phyloP scores from a whole-genome alignment of 1,140 invertebrate species.

The Cotesia glomerata region DNA sequence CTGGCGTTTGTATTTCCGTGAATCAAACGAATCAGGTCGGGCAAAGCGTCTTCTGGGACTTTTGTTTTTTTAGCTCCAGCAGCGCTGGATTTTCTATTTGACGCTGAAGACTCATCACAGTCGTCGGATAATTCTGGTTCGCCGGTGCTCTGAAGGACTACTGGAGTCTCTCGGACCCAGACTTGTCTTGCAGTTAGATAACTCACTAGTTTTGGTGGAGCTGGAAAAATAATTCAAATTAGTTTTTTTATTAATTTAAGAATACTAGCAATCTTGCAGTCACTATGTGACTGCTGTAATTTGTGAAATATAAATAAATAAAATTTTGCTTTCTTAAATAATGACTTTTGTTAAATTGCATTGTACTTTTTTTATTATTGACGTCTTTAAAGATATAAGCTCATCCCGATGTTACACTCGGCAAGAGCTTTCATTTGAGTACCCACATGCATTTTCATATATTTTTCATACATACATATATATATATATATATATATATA shows the following conservation, averaged over 20 bases:
- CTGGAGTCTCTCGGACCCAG: slow-evolving; percentile 55
- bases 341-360: too few relatives aligned
- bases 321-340: too few relatives aligned
- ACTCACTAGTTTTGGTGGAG: slow-evolving; percentile 46
- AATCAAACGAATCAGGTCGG: slow-evolving; percentile 71
- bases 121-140: slow-evolving; percentile 41
- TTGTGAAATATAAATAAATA: too few relatives aligned
- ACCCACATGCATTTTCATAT: too few relatives aligned
- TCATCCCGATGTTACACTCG: too few relatives aligned
- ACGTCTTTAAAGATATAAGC: too few relatives aligned
- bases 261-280: too few relatives aligned
- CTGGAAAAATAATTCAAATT: slow-evolving; percentile 36
- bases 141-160: slow-evolving; percentile 43
- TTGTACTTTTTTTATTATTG: too few relatives aligned
- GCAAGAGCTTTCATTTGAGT: too few relatives aligned
- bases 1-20: slow-evolving; percentile 72
- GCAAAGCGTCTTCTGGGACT: slow-evolving; percentile 69
- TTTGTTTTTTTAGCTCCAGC: slow-evolving; percentile 51
- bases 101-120: slow-evolving; percentile 22
- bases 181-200: slow-evolving; percentile 56
- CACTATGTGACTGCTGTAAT: too few relatives aligned
- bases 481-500: too few relatives aligned
- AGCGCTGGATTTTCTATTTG: slow-evolving; percentile 3
- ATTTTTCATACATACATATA: too few relatives aligned
- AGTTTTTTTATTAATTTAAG: background rate